These are phyloP conservation scores for Bubo bubo DNA, from an alignment of 2,113 vertebrate species.

Conservation along the genomic window DNA sequence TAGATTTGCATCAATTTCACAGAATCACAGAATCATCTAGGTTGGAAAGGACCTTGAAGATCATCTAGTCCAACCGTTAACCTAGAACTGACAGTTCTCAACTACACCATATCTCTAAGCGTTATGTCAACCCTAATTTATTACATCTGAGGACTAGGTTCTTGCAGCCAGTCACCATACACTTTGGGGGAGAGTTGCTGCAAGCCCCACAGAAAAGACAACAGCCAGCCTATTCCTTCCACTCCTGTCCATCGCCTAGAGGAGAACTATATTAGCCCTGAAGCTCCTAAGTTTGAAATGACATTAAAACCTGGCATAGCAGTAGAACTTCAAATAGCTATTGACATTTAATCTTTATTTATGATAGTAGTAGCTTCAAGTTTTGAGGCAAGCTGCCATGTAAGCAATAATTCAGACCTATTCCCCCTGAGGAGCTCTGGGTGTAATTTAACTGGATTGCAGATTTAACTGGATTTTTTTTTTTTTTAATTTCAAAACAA, in stretches of 20 bases:
- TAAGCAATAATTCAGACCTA: neutral
- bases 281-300: neutral
- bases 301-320: neutral
- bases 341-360: constrained; percentile 40
- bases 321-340: neutral
- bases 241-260: fast-evolving
- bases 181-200: neutral
- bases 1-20: neutral
- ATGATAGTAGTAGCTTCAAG: neutral
- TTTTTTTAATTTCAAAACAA: neutral
- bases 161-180: neutral
- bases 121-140: neutral
- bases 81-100: too few relatives aligned
- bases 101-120: too few relatives aligned
- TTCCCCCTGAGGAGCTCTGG: neutral
- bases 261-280: neutral
- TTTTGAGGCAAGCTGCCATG: neutral
- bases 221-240: neutral
- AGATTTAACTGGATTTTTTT: neutral
- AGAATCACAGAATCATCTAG: too few relatives aligned
- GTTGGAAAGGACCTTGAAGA: too few relatives aligned
- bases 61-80: too few relatives aligned
- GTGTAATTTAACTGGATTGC: neutral
- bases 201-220: neutral
- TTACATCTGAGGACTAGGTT: neutral